Evolutionary conservation across 2,113 vertebrate genomes (phyloP), one percentile per base, ranked within the genome.

Genomic region (Dicaeum eximium): DNA sequence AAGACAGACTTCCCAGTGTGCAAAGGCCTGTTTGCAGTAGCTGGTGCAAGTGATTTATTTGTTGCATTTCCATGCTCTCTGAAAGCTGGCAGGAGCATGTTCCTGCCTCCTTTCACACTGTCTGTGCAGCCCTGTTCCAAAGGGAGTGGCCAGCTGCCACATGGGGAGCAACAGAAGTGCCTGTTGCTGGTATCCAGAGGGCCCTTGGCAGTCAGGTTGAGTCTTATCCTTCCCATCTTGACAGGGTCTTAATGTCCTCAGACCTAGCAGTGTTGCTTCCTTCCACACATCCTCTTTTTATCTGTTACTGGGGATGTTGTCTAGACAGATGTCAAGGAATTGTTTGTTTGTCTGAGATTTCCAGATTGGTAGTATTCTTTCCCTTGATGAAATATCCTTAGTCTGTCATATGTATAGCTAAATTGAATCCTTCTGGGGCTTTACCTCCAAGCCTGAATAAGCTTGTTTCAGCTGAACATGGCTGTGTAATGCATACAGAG

Each of bases 21-120:
- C 31, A 65, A 38, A 81, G 31, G 5, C n/a, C 18, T 40, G 12
- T 86, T 91, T 80, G 37, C 25, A 93, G 91, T 12, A 89, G 37
- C 15, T 53, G n/a, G 6, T 74, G 44, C 38, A 92, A 65, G 35
- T 51, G 4, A n/a, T 61, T 28, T 38, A 2, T 66, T 80, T 42
- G 18, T 86, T 77, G 27, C 4, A 3, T 27, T 61, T 57, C 7
- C 0, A 0, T 27, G 15, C 6, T 66, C 28, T 62, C 33, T 86
- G 57, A 75, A 61, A 48, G 33, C 70, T 61, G 28, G 7, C 37
- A 38, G 15, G 17, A 74, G 53, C 51, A 35, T 53, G 27, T 61
- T 40, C 53, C 23, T 62, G 3, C 48, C 1, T 9, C 44, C 19
- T 24, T 79, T 45, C 17, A 3, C 31, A 13, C 35, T 1, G 0